phyloP scores from a whole-genome alignment of 1,140 invertebrate genomes.

The Lycorma delicatula region DNA sequence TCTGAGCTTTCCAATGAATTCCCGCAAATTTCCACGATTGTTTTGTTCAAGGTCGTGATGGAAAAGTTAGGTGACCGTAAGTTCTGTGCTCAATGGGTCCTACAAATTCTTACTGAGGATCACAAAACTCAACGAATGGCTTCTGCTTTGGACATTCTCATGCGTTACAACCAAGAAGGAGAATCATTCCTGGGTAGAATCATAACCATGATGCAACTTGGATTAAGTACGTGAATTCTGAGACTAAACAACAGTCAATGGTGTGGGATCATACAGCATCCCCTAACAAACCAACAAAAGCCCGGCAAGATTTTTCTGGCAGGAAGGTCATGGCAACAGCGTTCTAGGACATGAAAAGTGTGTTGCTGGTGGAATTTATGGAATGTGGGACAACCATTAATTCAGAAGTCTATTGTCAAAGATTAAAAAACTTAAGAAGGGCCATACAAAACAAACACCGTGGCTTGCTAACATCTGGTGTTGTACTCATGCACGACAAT shows the following conservation, averaged over 20 bases:
- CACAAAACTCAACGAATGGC: constrained; percentile 6
- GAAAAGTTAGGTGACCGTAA: constrained; percentile 19
- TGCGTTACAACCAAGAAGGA: background rate
- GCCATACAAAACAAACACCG: no score
- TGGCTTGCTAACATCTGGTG: no score
- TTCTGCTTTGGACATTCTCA: constrained; percentile 3
- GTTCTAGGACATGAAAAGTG: no score
- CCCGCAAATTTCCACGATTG: no score
- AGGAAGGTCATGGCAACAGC: no score
- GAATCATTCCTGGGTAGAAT: background rate
- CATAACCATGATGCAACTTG: background rate
- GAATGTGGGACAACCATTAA: no score
- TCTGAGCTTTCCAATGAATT: no score
- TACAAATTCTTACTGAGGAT: constrained; percentile 2
- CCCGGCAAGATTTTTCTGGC: background rate
- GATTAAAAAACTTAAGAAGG: no score
- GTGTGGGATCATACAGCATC: background rate
- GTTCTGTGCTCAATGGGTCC: constrained; percentile 19
- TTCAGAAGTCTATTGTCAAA: no score
- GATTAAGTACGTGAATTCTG: background rate
- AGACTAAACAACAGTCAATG: background rate
- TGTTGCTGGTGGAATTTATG: no score
- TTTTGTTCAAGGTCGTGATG: no score
- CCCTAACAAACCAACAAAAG: background rate
- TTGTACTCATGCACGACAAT: no score